Percentiles rank a stretch among this genome's conserved stretches.
Evolutionary conservation across 2,113 vertebrate genomes (phyloP).

Genomic region (Tursiops truncatus): DNA sequence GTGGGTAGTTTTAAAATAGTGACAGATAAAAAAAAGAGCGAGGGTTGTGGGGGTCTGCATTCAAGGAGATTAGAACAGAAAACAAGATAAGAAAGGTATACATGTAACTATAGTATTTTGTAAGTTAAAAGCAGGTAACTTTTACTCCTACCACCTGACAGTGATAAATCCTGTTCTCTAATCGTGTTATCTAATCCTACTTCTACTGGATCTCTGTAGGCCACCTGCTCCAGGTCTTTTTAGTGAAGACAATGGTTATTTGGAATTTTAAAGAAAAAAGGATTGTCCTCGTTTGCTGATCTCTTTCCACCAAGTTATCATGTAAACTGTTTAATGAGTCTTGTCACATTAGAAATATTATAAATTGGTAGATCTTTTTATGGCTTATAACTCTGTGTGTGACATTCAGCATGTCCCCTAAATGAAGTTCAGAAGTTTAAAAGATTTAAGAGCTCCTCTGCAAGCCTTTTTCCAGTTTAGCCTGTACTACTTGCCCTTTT

Average conservation of each 20-base stretch:
- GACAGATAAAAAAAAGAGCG: neutral
- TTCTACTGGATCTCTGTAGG: neutral
- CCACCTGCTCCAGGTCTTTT: neutral
- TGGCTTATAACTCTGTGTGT: neutral
- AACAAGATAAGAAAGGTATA: neutral
- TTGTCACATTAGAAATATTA: neutral
- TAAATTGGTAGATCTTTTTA: neutral
- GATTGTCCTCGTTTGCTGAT: neutral
- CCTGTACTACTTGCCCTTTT: neutral
- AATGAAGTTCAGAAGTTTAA: conserved; percentile 21
- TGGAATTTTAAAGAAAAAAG: neutral
- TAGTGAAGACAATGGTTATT: neutral
- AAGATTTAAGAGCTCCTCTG: neutral
- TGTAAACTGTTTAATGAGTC: neutral
- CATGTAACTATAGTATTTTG: neutral
- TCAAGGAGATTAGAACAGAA: neutral
- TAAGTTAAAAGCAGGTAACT: neutral
- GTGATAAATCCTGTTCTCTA: neutral
- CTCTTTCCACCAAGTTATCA: neutral
- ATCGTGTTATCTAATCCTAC: neutral
- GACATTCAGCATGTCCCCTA: neutral
- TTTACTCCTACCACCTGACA: neutral
- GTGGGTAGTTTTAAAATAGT: conserved; percentile 14
- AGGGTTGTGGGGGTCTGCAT: neutral
- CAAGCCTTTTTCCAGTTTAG: neutral